Conservation (phyloP, 1,140 invertebrate genomes). For the Bradysia coprophila region DNA sequence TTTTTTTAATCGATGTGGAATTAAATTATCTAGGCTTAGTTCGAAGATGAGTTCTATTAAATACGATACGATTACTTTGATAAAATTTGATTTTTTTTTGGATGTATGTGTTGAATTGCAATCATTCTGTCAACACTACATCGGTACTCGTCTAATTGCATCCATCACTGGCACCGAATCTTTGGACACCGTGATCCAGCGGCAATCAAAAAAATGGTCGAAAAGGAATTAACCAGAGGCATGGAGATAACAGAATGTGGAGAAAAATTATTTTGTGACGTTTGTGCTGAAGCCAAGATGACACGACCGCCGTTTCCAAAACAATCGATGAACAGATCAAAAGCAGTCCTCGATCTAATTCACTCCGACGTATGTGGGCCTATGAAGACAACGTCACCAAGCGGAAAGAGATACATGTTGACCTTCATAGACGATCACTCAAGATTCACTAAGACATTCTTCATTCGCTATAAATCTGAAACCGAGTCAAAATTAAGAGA, state of each 20-base stretch:
- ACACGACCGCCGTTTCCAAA: constrained; percentile 1
- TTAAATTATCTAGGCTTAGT: too few species aligned
- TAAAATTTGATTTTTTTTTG: too few species aligned
- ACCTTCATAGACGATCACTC: constrained; percentile 3
- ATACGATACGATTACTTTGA: too few species aligned
- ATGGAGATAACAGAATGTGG: constrained; percentile 1
- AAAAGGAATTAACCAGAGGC: not conserved
- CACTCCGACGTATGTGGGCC: constrained; percentile 2
- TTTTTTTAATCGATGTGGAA: too few species aligned
- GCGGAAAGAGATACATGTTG: constrained; percentile 1
- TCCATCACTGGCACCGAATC: not conserved
- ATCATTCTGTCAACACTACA: too few species aligned
- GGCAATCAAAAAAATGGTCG: not conserved
- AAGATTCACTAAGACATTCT: not conserved
- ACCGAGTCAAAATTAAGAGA: constrained; percentile 2
- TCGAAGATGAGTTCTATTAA: too few species aligned
- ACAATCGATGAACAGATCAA: not conserved
- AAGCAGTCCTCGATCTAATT: constrained; percentile 1
- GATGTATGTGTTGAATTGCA: too few species aligned
- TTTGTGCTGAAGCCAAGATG: not conserved
- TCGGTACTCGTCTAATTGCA: not conserved
- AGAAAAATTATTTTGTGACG: not conserved
- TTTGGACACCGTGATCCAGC: constrained; percentile 1
- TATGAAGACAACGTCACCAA: not conserved
- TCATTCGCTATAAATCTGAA: not conserved